Evolutionary conservation across 2,797 vertebrate genomes (phyloP), one percentile per base, ranked within the genome.

Genomic region (Crocidura indochinensis): DNA sequence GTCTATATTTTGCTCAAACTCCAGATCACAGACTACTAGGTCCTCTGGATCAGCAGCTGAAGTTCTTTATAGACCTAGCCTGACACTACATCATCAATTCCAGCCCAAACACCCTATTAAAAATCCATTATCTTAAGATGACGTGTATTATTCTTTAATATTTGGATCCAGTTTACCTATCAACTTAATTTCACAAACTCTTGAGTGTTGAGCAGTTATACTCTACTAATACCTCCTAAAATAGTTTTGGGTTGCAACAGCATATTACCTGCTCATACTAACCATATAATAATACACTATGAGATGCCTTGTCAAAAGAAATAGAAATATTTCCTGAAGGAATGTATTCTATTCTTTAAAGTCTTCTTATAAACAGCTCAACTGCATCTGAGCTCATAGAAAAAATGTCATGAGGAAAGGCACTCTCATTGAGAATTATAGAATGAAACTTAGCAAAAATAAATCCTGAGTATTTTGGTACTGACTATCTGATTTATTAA

Each of bases 161-260:
- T 75, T 88, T 60, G 17, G 15, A 9, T 12, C 14, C 11, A 19
- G 47, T 73, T 83, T 15, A 60, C 56, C 74, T 11, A 65, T 47
- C 27, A 71, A 0, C 46, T 84, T 91, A 6, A 68, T 62, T 92
- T 91, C 60, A 65, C 62, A 84, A 74, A 29, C 11, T 74, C 38
- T 60, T 86, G 62, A 10, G 17, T 56, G 11, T 60, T 62, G 51
- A 27, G 27, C 83, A 47, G 79, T 79, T 47, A 6, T 86, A 82
- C 8, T 65, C 6, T 68, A 76, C 73, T 4, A 75, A 19, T 60
- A 19, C 38, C 17, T 60, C 83, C 17, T 78, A 53, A 72, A 67
- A 46, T 86, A 75, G 5, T 83, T 38, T 67, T n/a, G 64, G 14
- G 4, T 44, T 31, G n/a, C 8, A 62, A 84, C 72, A 84, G 46